Percentiles rank a stretch among this genome's conserved stretches.
phyloP scores from a whole-genome alignment of 2,113 vertebrate species.

The Peromyscus californicus region DNA sequence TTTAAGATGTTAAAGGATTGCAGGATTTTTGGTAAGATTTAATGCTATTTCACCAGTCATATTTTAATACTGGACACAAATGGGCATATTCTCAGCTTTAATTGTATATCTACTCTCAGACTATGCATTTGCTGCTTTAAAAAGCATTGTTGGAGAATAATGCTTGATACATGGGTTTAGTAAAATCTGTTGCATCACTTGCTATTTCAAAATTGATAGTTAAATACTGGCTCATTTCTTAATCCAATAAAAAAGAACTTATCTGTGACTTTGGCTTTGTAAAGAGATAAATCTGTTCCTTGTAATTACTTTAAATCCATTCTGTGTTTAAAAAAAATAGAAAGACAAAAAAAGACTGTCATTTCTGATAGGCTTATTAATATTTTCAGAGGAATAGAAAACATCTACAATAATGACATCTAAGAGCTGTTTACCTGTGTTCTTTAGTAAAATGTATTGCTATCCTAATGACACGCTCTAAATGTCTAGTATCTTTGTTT shows the following conservation, averaged over 20 bases:
- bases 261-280: constrained; percentile 57
- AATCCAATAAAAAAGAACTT: constrained; percentile 51
- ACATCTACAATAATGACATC: constrained; percentile 56
- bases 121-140: background rate
- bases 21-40: background rate
- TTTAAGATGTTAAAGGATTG: background rate
- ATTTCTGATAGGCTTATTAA: constrained; percentile 65
- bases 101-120: background rate
- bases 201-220: constrained; percentile 64
- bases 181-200: background rate
- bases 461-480: constrained; percentile 40
- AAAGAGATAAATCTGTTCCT: constrained; percentile 60
- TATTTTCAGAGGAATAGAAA: constrained; percentile 64
- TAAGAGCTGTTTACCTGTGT: constrained; percentile 52
- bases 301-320: constrained; percentile 73
- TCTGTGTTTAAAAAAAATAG: constrained; percentile 60
- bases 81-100: background rate
- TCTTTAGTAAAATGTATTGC: constrained; percentile 47
- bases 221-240: constrained; percentile 48
- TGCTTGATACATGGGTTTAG: background rate
- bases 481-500: constrained; percentile 53
- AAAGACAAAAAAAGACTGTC: constrained; percentile 46
- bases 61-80: background rate
- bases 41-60: constrained; percentile 2
- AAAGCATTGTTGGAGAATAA: constrained; percentile 22